Evolutionary conservation across 2,797 vertebrate species (phyloP), one percentile per base, ranked within the genome.

Genomic region (Centroberyx gerrardi): DNA sequence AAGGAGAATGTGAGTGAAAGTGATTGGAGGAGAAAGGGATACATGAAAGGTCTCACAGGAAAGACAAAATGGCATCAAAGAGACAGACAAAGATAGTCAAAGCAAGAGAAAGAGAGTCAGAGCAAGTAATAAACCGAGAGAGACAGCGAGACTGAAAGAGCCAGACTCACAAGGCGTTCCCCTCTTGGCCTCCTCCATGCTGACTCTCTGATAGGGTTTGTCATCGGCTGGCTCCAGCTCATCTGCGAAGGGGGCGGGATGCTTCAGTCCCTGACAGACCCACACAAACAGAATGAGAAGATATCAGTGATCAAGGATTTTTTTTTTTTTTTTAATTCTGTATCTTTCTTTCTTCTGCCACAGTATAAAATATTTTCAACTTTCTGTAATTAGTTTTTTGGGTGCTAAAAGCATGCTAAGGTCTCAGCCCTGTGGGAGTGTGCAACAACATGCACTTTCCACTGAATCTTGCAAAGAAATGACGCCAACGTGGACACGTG

Each of bases 171-270:
- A 74, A 29, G 96, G 96, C 1, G 98, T 99, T 77, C 98, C 98
- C 85, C 80, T 95, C 86, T 93, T 92, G 0, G 98, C 98, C 87
- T 97, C 96, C 62, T 99, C 97, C 91, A 98, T 97, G 0, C 93
- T 97, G 76, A 99, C 97, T 82, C 97, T 95, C 85, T 88, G 68
- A 67, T 99, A 99, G 0, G 96, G 95, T 82, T 95, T 96, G 80
- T 91, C 91, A 80, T 93, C 92, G 77, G 95, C 92, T 0, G 96
- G 92, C 76, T 95, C 93, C 44, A 99, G 92, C 93, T 99, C 95
- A 86, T 99, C 97, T 63, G 98, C 97, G 76, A 98, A 99, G 0
- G 98, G 98, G 55, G 97, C 98, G 0, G 98, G 98, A 49, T 98
- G 93, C 86, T 92, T 95, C 86, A 99, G 90, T 4, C 97, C 97